Conservation (phyloP, 2,113 vertebrate species). For the Aleadryas rufinucha region DNA sequence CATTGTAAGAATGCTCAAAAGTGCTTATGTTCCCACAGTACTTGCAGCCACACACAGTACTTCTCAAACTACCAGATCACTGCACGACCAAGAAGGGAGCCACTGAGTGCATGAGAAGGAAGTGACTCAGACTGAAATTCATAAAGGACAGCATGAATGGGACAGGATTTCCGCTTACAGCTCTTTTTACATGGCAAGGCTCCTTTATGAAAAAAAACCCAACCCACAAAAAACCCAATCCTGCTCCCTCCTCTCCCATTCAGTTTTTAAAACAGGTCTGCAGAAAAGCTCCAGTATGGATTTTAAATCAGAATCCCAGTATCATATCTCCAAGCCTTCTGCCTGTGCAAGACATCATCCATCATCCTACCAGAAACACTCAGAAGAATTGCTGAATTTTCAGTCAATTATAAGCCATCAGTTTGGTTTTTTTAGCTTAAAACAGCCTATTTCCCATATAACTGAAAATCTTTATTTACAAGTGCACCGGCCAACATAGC, state of each 20-base stretch:
- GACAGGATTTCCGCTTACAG: conserved; percentile 56
- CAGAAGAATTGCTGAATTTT: background rate
- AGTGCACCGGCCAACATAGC: background rate
- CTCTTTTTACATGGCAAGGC: conserved; percentile 11
- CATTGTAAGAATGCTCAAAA: background rate
- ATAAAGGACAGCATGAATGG: conserved; percentile 57
- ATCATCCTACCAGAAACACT: background rate
- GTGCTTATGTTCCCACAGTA: background rate
- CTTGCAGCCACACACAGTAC: background rate
- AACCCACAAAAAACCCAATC: background rate
- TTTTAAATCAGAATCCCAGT: background rate
- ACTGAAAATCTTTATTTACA: background rate
- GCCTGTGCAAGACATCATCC: background rate
- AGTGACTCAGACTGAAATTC: conserved; percentile 60
- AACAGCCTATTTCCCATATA: background rate
- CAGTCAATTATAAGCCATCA: background rate
- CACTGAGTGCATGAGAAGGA: conserved; percentile 30
- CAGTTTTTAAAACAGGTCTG: background rate
- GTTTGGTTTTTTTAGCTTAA: background rate
- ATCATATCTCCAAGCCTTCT: background rate
- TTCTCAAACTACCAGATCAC: background rate
- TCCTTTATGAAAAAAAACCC: background rate
- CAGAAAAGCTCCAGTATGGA: background rate
- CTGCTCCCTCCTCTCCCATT: background rate
- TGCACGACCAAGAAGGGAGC: conserved; percentile 22